Evolutionary conservation across 2,888 invertebrate genomes (phyloP), one percentile per base, ranked within the genome.

Genomic region (Anticlea derivata): DNA sequence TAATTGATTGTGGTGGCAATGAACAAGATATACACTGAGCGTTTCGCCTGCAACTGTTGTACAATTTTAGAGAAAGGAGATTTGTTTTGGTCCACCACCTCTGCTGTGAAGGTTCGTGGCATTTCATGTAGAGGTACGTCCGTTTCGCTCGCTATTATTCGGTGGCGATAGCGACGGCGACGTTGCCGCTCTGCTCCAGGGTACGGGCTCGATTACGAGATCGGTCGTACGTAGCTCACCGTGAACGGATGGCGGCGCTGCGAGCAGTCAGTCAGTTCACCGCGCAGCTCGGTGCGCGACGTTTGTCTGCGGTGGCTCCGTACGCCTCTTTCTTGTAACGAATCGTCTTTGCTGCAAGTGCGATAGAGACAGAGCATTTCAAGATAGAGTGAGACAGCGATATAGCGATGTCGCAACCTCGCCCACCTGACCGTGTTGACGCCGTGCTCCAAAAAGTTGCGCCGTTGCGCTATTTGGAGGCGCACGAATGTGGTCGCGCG

Each of bases 341-440:
- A 64, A 58, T 66, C 58, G 60, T 59, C 55, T 52, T 48, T 50
- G 49, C 58, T 66, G 68, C 62, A 75, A 70, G 86, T 79, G 86
- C 67, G 80, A 89, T 72, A 73, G 80, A 80, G 86, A 86, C 63
- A 56, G 64, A 64, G 48, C 44, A 45, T 41, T 58, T 60, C 30
- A 13, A 40, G 64, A 54, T 63, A 59, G 73, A 79, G 67, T 65
- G 83, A 78, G 86, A 86, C 63, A 60, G 70, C 72, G 61, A 65
- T 68, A 88, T 85, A 85, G 82, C 88, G 80, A 85, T 88, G 89
- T 88, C 90, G 90, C 90, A 89, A 90, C 89, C 86, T 89, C 89
- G 87, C 89, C 89, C 90, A 90, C 90, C 90, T 90, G 90, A 90
- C 88, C 86, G 88, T 89, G 90, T 88, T 89, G 89, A 89, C 81